A percentile compares a stretch with the other conserved stretches of the same genome.
Evolutionary conservation across 2,113 vertebrate genomes (phyloP).

Genomic region (Diadophis punctatus): DNA sequence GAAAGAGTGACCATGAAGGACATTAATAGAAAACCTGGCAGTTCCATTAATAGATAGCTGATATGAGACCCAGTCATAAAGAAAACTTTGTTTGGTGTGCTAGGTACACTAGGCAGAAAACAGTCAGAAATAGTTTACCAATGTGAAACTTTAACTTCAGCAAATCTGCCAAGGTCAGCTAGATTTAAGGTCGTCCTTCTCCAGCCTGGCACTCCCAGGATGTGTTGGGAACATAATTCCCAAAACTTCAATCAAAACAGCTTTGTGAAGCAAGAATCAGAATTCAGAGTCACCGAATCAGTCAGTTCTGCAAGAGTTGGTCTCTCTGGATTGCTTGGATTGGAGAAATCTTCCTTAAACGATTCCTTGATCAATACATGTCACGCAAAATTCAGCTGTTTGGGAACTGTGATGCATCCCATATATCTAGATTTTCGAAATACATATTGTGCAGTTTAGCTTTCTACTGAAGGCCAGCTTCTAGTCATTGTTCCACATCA

Average conservation of each 20-base stretch:
- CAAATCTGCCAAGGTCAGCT: slow-evolving; percentile 20
- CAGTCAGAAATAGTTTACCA: slow-evolving; percentile 25
- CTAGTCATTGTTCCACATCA: neutral
- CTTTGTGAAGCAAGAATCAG: neutral
- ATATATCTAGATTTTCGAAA: neutral
- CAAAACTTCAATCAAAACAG: neutral
- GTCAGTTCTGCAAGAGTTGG: neutral
- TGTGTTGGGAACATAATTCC: neutral
- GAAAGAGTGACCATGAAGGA: neutral
- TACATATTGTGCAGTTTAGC: neutral
- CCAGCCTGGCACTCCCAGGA: neutral
- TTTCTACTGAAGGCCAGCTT: neutral
- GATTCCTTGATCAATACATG: neutral
- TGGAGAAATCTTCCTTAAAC: neutral
- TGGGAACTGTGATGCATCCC: neutral
- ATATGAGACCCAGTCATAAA: slow-evolving; percentile 9
- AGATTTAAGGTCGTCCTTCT: neutral
- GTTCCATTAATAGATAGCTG: neutral
- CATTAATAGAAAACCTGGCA: neutral
- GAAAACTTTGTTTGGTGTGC: slow-evolving; percentile 13
- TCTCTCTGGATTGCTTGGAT: neutral
- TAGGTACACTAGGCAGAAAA: slow-evolving; percentile 25
- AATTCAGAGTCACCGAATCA: neutral
- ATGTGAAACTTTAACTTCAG: slow-evolving; percentile 22
- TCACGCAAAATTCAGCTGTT: neutral